These are phyloP conservation scores for Gonocerus acuteangulatus DNA, from an alignment of 2,888 invertebrate genomes.

Conservation along the genomic window DNA sequence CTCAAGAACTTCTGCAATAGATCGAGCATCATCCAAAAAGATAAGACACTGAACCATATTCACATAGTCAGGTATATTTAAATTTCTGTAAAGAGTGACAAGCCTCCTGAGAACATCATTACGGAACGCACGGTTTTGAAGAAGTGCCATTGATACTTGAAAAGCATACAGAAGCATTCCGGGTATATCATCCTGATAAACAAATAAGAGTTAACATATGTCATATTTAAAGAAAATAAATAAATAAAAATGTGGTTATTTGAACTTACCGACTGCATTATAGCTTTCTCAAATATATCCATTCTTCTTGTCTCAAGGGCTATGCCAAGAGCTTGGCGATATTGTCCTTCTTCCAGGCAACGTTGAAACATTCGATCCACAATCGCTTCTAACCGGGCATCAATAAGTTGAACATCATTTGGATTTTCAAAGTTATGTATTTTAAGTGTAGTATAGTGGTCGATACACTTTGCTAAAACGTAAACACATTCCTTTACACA, in stretches of 20 bases:
- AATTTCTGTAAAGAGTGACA: constrained; percentile 79
- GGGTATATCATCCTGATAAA: constrained; percentile 64
- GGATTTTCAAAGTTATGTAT: constrained; percentile 59
- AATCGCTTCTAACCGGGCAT: constrained; percentile 78
- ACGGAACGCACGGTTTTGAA: constrained; percentile 88
- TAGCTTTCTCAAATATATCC: constrained; percentile 91
- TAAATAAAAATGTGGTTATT: too few species aligned
- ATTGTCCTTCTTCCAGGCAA: constrained; percentile 90
- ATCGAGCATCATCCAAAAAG: constrained; percentile 86
- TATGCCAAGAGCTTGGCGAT: constrained; percentile 89
- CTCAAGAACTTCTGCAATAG: constrained; percentile 87
- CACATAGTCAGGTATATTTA: constrained; percentile 90
- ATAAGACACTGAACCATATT: constrained; percentile 98
- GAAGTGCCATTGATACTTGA: constrained; percentile 91
- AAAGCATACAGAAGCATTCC: constrained; percentile 92
- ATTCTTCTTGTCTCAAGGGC: constrained; percentile 93
- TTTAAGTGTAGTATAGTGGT: constrained; percentile 86
- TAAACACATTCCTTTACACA: constrained; percentile 18
- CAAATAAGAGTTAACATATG: too few species aligned
- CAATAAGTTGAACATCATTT: constrained; percentile 59
- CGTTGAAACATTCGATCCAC: constrained; percentile 96
- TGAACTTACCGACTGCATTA: constrained; percentile 63
- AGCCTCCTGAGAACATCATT: constrained; percentile 81
- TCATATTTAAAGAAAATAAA: too few species aligned
- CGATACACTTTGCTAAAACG: constrained; percentile 82